Evolutionary conservation across 2,797 vertebrate genomes (phyloP), one percentile per base, ranked within the genome.

Genomic region (Peromyscus attwateri): DNA sequence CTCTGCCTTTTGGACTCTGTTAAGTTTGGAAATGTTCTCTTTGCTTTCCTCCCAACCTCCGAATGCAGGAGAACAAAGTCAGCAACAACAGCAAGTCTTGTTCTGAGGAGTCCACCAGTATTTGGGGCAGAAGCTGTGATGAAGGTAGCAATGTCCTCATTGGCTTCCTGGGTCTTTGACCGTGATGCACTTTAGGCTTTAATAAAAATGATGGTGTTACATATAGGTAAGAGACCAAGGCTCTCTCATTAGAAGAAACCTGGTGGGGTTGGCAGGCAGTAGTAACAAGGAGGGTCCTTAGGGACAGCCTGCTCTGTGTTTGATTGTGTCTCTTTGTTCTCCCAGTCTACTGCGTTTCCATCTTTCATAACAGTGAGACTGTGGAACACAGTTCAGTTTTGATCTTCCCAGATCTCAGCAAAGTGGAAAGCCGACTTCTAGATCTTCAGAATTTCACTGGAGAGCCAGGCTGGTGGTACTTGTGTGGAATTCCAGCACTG

Each of bases 151-250:
- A 13, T 40, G 83, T 4, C 66, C 52, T 0, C 2, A 60, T 37
- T 90, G 55, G 80, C 27, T 31, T 92, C 4, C 31, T 76, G 43
- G 23, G 43, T 29, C 7, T 97, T 71, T 91, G 90, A 27, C 2
- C 4, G 19, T 55, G n/a, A 37, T 1, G 6, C 8, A 3, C 1
- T 84, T 68, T 93, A 89, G 23, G 3, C 21, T 97, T 98, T n/a
- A 75, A 79, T 91, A 96, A 93, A 94, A 97, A 55, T 46, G 37
- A 34, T 66, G 0, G 0, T 57, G 3, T 23, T 94, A 8, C 46
- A 55, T 77, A 68, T 71, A 95, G 76, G 19, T 84, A 73, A 92
- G 75, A 97, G 96, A 10, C 0, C 87, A 94, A 96, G n/a, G 64
- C 5, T 9, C 10, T 31, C 0, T 29, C 12, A 1, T 8, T n/a